phyloP scores from a whole-genome alignment of 2,888 invertebrate species.

The Troides aeacus region DNA sequence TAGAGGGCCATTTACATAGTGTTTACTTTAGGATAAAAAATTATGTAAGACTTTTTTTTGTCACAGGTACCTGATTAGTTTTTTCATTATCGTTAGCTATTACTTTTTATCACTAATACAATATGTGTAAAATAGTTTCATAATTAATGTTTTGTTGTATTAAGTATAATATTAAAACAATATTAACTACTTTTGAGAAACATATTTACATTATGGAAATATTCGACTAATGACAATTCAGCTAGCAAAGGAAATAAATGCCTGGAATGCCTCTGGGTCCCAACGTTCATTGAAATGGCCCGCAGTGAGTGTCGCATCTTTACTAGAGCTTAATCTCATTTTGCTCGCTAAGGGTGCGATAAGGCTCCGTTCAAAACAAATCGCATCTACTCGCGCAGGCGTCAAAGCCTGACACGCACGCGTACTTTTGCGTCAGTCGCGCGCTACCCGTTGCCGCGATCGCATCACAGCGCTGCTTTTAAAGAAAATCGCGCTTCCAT shows the following conservation, averaged over 20 bases:
- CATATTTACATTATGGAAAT: conserved; percentile 27
- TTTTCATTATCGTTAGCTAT: neutral
- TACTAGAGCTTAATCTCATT: conserved; percentile 67
- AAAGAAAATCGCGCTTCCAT: conserved; percentile 49
- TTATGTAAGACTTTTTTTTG: neutral
- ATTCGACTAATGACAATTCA: conserved; percentile 23
- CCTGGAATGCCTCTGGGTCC: conserved; percentile 52
- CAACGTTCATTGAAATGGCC: conserved; percentile 60
- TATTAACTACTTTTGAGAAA: neutral
- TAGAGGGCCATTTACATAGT: neutral
- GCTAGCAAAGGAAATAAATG: conserved; percentile 53
- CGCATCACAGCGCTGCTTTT: conserved; percentile 43
- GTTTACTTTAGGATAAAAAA: neutral
- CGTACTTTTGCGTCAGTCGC: conserved; percentile 61
- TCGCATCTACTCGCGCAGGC: conserved; percentile 64
- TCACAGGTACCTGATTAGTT: neutral
- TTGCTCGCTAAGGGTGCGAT: conserved; percentile 46
- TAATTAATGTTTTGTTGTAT: too few species aligned
- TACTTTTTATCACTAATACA: too few species aligned
- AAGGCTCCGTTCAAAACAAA: conserved; percentile 69
- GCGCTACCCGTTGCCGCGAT: conserved; percentile 60
- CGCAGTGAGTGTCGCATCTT: conserved; percentile 58
- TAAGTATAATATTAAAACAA: neutral
- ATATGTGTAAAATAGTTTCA: too few species aligned
- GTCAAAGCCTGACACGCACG: conserved; percentile 61